Conservation (phyloP, 2,888 invertebrate genomes). For the Protophormia terraenovae region DNA sequence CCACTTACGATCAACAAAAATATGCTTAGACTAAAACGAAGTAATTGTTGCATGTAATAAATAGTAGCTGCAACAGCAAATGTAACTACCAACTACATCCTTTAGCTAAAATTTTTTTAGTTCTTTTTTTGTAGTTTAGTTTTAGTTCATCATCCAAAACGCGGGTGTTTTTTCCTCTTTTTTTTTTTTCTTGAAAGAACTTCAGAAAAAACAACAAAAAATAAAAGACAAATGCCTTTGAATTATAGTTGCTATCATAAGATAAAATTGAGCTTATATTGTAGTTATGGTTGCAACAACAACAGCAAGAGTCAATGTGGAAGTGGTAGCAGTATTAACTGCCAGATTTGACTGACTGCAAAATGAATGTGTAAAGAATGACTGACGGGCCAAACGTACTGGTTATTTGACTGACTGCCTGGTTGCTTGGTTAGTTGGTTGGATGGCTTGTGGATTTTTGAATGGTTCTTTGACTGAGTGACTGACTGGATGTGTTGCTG, state of each 20-base stretch:
- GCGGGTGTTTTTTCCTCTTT: constrained; percentile 63
- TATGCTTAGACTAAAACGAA: no score
- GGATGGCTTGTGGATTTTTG: constrained; percentile 21
- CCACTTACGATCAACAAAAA: constrained; percentile 9
- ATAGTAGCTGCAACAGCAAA: constrained; percentile 34
- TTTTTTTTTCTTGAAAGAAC: neutral
- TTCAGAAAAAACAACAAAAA: neutral
- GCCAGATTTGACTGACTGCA: constrained; percentile 74
- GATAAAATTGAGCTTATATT: constrained; percentile 38
- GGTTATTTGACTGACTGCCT: constrained; percentile 48
- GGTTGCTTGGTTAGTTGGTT: neutral
- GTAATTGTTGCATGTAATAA: constrained; percentile 63
- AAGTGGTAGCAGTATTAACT: constrained; percentile 64
- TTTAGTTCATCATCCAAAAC: constrained; percentile 37
- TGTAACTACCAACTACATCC: no score
- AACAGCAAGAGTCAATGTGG: neutral
- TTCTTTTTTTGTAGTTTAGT: constrained; percentile 13
- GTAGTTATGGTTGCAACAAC: constrained; percentile 1
- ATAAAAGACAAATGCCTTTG: constrained; percentile 44
- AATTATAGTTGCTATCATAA: constrained; percentile 53
- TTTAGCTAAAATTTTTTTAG: neutral
- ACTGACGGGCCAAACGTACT: constrained; percentile 73
- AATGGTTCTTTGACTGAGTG: constrained; percentile 70
- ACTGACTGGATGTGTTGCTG: constrained; percentile 66
- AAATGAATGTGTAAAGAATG: constrained; percentile 62